Evolutionary conservation across 2,113 vertebrate genomes (phyloP), one percentile per base, ranked within the genome.

Genomic region (Electrona antarctica): DNA sequence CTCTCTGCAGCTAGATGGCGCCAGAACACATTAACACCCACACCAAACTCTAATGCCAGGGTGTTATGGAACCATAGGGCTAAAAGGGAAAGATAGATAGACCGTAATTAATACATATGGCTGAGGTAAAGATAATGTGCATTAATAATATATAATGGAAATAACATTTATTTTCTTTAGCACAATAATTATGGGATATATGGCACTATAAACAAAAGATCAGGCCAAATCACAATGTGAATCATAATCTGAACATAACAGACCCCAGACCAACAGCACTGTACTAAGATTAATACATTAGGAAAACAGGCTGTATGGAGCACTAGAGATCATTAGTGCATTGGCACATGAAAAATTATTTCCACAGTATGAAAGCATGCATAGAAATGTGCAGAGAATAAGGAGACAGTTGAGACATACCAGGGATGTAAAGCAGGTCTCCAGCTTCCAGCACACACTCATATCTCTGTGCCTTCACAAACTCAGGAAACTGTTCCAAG

Each of bases 21-120:
- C 98, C 97, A 99, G 84, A 99, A 98, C 64, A 99, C 90, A 58
- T 99, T 99, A 21, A 99, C 88, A 7, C 95, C 97, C 14, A 98
- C 94, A 67, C 96, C 96, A 80, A 98, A 99, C 77, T 96, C 94
- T 85, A 97, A 93, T 67, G 96, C 96, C 70, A 95, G 85, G 4
- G 97, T 95, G 87, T 98, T 98, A 74, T 98, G 98, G 88, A 99
- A 98, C 98, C 97, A 99, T 87, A 99, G 86, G 60, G 97, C 97
- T 99, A 90, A 12, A 69, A 49, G 70, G 47, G 3, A 63, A 4
- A 64, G 3, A 10, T 10, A 6, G 0, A 48, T 0, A 58, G 6
- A 49, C 60, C 51, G 7, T 0, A 7, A 58, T 21, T 47, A 45
- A 41, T 29, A 33, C 15, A 56, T 13, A 15, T 2, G 8, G n/a